Evolutionary conservation across 2,888 invertebrate genomes (phyloP), one percentile per base, ranked within the genome.

Genomic region (Orchesella flavescens): DNA sequence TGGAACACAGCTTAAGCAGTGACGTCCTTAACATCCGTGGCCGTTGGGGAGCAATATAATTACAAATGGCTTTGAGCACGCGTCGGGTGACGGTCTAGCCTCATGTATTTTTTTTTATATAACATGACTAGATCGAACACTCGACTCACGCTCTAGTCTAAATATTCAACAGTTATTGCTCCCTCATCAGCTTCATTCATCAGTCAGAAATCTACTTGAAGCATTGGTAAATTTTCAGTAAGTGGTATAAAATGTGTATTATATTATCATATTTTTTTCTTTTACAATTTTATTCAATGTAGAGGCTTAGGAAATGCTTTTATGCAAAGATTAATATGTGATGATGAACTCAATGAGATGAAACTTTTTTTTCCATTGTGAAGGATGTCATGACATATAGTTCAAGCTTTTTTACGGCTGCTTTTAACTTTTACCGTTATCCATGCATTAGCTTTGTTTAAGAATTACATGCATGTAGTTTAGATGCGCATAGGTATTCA

Each of bases 61-160:
- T 44, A 65, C 17, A 44, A 21, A 17, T 9, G 63, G 81, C 66
- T 72, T 75, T 85, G 84, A 88, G 86, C 88, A 87, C 86, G 86
- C 84, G 88, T 87, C 86, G 88, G 84, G 87, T 88, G 88, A 71
- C 88, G 79, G 81, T 87, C 88, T 87, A 87, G 85, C 78, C 68
- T 76, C 87, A 84, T 87, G 87, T 44, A 15, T 1, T 19, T 21
- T 19, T 21, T 79, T 84, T 71, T 80, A 21, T 34, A 15, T 46
- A 21, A 80, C 88, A 88, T 87, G 88, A 88, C 88, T 88, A 88
- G 88, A 88, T 88, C 87, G 88, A 87, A 88, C 88, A 88, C 88
- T 87, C 88, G 88, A 87, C 88, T 87, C 87, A 88, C 86, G 88
- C 86, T 87, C 72, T 85, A 83, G 46, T 53, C 84, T 74, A 34